phyloP scores from a whole-genome alignment of 2,888 invertebrate species.

The Punctoribates punctum region DNA sequence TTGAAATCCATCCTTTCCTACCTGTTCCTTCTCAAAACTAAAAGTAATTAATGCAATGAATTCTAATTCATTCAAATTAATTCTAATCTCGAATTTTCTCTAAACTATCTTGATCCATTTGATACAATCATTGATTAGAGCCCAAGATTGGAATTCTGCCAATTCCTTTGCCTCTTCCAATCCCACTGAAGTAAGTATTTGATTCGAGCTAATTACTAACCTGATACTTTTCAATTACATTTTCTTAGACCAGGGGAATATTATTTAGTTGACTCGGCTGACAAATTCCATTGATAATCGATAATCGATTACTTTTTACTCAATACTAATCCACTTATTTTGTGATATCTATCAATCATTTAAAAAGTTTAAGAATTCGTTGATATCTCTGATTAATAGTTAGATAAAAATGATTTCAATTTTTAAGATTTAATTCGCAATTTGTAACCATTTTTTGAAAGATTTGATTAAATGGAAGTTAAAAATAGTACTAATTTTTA shows the following conservation, averaged over 20 bases:
- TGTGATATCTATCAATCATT: too few relatives aligned
- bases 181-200: slow-evolving; percentile 38
- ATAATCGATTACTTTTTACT: too few relatives aligned
- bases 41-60: slow-evolving; percentile 29
- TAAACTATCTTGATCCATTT: neutral
- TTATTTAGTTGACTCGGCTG: too few relatives aligned
- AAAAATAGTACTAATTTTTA: neutral
- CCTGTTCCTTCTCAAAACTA: slow-evolving; percentile 36
- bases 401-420: too few relatives aligned
- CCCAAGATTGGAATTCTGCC: slow-evolving; percentile 39
- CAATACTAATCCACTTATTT: too few relatives aligned
- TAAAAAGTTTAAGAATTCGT: too few relatives aligned
- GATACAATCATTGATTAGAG: neutral
- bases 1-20: slow-evolving; percentile 7
- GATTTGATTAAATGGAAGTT: too few relatives aligned
- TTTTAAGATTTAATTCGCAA: too few relatives aligned
- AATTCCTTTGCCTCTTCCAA: slow-evolving; percentile 37
- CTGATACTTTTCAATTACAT: too few relatives aligned
- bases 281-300: too few relatives aligned
- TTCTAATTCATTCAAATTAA: neutral
- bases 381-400: too few relatives aligned
- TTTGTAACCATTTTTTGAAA: too few relatives aligned
- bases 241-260: neutral
- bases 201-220: neutral
- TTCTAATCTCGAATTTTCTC: neutral